Percentiles rank a stretch among this genome's conserved stretches.
These are phyloP conservation scores for Drosophila watanabei DNA, from an alignment of 1,140 invertebrate species.

Conservation along the genomic window DNA sequence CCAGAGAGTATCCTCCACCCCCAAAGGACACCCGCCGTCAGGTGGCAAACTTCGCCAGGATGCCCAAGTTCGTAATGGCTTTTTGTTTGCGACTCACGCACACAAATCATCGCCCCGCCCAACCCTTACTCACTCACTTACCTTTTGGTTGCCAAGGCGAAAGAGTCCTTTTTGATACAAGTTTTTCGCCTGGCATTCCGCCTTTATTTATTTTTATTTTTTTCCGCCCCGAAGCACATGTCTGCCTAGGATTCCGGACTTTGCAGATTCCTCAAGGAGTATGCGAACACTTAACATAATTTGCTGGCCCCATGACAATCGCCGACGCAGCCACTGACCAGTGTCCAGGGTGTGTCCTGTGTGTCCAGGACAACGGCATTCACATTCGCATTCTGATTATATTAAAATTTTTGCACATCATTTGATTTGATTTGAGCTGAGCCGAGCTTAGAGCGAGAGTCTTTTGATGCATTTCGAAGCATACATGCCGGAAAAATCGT, in stretches of 20 bases:
- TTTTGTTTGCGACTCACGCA: constrained; percentile 61
- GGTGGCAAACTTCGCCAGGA: constrained; percentile 32
- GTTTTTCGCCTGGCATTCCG: constrained; percentile 40
- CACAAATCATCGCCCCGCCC: constrained; percentile 44
- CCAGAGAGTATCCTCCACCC: constrained; percentile 2
- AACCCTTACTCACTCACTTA: constrained; percentile 33
- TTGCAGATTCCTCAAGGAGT: neutral
- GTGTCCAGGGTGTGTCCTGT: constrained; percentile 57
- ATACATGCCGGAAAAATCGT: constrained; percentile 4
- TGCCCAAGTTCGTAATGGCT: constrained; percentile 68
- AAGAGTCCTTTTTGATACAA: constrained; percentile 51
- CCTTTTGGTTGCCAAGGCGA: constrained; percentile 40
- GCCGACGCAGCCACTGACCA: neutral
- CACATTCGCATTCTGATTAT: constrained; percentile 44
- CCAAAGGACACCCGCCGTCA: constrained; percentile 14
- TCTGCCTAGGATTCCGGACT: neutral
- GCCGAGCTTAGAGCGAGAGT: constrained; percentile 3
- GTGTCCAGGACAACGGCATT: constrained; percentile 60
- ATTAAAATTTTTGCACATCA: constrained; percentile 77
- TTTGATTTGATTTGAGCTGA: constrained; percentile 54
- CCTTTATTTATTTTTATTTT: constrained; percentile 18
- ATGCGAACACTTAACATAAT: constrained; percentile 59
- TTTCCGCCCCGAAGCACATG: constrained; percentile 1
- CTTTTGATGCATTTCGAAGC: constrained; percentile 8
- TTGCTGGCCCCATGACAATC: constrained; percentile 59